Evolutionary conservation across 2,888 invertebrate species (phyloP).

Genomic region (Neocrepidodera transversa): DNA sequence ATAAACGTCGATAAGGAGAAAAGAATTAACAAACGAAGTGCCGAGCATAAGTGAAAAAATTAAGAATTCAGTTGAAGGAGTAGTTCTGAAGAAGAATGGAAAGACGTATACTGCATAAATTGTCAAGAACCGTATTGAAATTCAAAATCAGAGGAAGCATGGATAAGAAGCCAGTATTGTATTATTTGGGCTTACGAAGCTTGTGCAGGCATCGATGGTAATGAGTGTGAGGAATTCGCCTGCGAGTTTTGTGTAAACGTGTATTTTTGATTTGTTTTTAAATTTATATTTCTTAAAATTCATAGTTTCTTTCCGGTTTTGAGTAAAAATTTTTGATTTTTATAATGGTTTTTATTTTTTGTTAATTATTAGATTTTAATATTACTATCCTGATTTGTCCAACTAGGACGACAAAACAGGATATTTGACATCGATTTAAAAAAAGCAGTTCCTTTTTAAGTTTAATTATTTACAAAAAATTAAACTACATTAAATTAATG

Average conservation of each 20-base stretch:
- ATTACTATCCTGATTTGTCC: no score
- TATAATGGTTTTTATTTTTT: not conserved
- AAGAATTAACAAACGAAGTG: not conserved
- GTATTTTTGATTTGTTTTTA: not conserved
- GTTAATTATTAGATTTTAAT: not conserved
- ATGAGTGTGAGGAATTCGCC: conserved; percentile 5
- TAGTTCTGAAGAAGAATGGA: conserved; percentile 16
- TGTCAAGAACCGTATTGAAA: conserved; percentile 30
- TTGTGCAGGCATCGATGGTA: conserved; percentile 27
- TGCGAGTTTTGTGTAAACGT: not conserved
- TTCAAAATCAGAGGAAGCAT: conserved; percentile 32
- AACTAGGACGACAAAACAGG: not conserved
- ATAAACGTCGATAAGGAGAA: not conserved
- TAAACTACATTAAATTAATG: not conserved
- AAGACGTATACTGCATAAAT: conserved; percentile 12
- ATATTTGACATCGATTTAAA: not conserved
- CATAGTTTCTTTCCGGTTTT: not conserved
- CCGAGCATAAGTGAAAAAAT: no score
- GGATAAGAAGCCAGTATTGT: conserved; percentile 31
- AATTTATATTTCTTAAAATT: not conserved
- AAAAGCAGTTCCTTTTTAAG: not conserved
- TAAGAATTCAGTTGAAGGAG: not conserved
- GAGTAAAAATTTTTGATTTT: no score
- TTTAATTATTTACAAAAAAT: not conserved
- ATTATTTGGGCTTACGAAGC: conserved; percentile 35